A percentile compares a stretch with the other conserved stretches of the same genome.
These are phyloP conservation scores for Ianthella basta DNA, from an alignment of 37 sponge, comb jelly and placozoan genomes.

Conservation along the genomic window DNA sequence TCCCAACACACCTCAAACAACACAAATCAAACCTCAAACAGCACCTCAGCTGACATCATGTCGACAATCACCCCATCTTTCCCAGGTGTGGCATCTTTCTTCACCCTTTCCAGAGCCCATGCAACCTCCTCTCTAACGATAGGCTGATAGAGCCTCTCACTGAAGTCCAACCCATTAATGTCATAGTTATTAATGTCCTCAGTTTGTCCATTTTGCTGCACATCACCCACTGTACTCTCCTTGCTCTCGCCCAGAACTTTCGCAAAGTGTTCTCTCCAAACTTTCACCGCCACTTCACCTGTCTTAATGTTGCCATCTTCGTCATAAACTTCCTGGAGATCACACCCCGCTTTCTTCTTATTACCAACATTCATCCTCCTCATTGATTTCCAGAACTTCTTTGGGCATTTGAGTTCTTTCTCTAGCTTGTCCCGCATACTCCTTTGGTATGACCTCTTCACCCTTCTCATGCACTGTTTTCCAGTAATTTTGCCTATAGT, in stretches of 20 bases:
- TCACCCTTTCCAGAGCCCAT: slow-evolving; percentile 4
- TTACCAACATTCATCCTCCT: slow-evolving; percentile 2
- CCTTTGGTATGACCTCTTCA: not conserved
- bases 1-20: slow-evolving; percentile 15
- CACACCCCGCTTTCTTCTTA: not conserved
- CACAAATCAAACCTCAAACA: not conserved
- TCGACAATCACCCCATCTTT: slow-evolving; percentile 2
- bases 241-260: not conserved
- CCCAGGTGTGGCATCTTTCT: slow-evolving; percentile 14
- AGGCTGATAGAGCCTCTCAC: not conserved
- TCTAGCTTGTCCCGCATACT: not conserved
- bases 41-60: not conserved
- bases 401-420: not conserved
- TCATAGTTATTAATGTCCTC: not conserved
- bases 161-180: not conserved
- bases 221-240: too few relatives aligned
- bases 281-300: slow-evolving; percentile 7
- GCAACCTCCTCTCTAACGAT: not conserved
- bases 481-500: too few relatives aligned
- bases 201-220: too few relatives aligned
- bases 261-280: not conserved
- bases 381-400: slow-evolving; percentile 17
- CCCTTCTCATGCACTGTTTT: too few relatives aligned
- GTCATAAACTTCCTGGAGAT: not conserved
- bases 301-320: slow-evolving; percentile 5